Evolutionary conservation across 2,113 vertebrate genomes (phyloP), one percentile per base, ranked within the genome.

Genomic region (Tragelaphus imberbis): DNA sequence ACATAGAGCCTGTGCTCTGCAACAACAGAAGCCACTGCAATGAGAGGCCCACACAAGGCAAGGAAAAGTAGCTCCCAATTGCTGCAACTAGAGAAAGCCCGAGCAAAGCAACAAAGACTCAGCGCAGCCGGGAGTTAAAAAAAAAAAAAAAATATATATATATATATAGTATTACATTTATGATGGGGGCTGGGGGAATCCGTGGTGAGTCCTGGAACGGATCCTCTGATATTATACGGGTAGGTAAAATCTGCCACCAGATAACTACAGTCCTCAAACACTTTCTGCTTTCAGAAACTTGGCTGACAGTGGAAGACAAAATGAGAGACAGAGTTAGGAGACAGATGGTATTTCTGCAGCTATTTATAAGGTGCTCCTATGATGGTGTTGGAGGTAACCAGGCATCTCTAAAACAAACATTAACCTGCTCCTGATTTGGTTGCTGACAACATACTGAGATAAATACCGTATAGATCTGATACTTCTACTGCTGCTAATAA

Each of bases 101-200:
- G 23, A 44, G 71, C 40, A 77, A 77, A 77, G 71, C 40, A 27
- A 27, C 12, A 14, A 13, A 44, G 36, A 75, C 71, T 25, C 36
- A 27, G 71, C 3, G 1, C 36, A 27, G 40, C 36, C 2, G 23
- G 12, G 36, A 7, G 27, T 77, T 77, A 0, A 27, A 77, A 75
- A 75, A 36, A n/a, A 28, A 25, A 53, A 53, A 51, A 49, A 53
- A 16, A 53, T 55, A 61, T 13, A 61, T 30, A 15, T 33, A n/a
- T 33, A 15, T 40, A 84, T 56, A 84, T 8, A 56, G 21, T 36
- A 40, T n/a, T 56, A 14, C 13, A 23, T 56, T 84, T 56, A 84
- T 56, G 51, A 55, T 15, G 19, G 51, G 7, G 53, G 13, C 15
- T 16, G 13, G 21, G 4, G 53, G n/a, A 84, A 36, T 36, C 53